Evolutionary conservation across 2,888 invertebrate species (phyloP), one percentile per base, ranked within the genome.

Genomic region (Drepanosiphum platanoidis): DNA sequence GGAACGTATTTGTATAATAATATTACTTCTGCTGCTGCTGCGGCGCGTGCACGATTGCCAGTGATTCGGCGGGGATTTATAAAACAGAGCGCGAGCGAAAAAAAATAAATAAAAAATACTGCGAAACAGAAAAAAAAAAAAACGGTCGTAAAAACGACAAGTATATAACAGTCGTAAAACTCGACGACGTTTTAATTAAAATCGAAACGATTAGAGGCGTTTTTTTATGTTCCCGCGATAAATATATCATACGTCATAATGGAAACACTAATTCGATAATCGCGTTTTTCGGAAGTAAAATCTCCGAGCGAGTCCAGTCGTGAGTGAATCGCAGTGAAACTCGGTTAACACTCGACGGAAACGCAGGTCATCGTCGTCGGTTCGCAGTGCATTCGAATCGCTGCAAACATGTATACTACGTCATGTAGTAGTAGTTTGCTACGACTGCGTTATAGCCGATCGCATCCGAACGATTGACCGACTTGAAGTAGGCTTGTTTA

Each of bases 181-280:
- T 32, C 61, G 8, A 61, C 30, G 39, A 72, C 32, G 61, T 61
- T 82, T 72, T 72, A 72, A 82, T 82, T 72, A 72, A 61, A 72
- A 3, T 72, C 39, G 39, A 72, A 61, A 77, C 22, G 11, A 34
- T 79, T 74, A 1, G n/a, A 5, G 3, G 22, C 15, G n/a, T 9
- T 39, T 52, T n/a, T 77, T 34, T 18, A 68, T 68, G 79, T 68
- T 52, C 18, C 8, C 34, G 34, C 18, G 34, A 52, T 46, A 34
- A n/a, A 46, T 27, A 46, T 15, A 22, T n/a, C 52, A 22, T 7
- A 22, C 18, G 1, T 15, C 30, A 11, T n/a, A 15, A 1, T 27
- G 18, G n/a, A 58, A 74, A 39, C 27, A 27, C 15, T 18, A 52
- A 52, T 52, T 46, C 46, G 18, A 46, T 46, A 46, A 46, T 1